phyloP scores from a whole-genome alignment of 1,140 invertebrate species.

The Spodoptera litura region DNA sequence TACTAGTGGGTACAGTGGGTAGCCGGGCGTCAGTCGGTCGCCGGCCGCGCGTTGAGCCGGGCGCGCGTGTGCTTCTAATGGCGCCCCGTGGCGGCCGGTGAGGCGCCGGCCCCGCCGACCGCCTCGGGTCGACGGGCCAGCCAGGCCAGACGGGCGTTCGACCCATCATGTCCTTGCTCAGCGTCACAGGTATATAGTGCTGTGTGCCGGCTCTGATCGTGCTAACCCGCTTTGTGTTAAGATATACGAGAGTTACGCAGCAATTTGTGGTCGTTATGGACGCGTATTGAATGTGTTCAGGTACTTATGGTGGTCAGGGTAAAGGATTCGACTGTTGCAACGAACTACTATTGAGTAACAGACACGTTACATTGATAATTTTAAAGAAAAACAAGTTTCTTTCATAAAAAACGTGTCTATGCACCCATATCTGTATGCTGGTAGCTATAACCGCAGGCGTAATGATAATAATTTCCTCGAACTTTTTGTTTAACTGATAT shows the following conservation, averaged over 20 bases:
- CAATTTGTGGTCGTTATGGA: constrained; percentile 67
- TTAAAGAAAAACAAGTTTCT: constrained; percentile 27
- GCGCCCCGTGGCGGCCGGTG: constrained; percentile 82
- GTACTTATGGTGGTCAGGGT: constrained; percentile 49
- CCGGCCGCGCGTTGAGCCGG: constrained; percentile 78
- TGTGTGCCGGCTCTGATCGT: constrained; percentile 47
- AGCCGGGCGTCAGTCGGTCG: constrained; percentile 82
- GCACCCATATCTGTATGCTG: constrained; percentile 1
- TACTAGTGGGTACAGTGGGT: constrained; percentile 47
- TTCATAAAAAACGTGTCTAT: background rate
- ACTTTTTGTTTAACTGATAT: constrained; percentile 50
- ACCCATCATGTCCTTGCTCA: constrained; percentile 86
- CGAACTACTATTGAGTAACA: background rate
- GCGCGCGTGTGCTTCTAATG: constrained; percentile 80
- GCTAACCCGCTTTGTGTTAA: constrained; percentile 60
- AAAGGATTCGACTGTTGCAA: constrained; percentile 15
- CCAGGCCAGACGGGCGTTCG: constrained; percentile 70
- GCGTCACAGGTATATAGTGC: constrained; percentile 82
- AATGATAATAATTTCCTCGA: constrained; percentile 29
- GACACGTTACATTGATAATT: constrained; percentile 36
- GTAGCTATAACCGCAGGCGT: constrained; percentile 28
- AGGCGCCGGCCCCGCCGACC: constrained; percentile 83
- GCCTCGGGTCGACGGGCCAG: constrained; percentile 81
- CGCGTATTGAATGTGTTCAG: constrained; percentile 57
- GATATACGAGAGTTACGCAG: constrained; percentile 58